Conservation (phyloP, 1,140 invertebrate genomes). For the Harpegnathos saltator region DNA sequence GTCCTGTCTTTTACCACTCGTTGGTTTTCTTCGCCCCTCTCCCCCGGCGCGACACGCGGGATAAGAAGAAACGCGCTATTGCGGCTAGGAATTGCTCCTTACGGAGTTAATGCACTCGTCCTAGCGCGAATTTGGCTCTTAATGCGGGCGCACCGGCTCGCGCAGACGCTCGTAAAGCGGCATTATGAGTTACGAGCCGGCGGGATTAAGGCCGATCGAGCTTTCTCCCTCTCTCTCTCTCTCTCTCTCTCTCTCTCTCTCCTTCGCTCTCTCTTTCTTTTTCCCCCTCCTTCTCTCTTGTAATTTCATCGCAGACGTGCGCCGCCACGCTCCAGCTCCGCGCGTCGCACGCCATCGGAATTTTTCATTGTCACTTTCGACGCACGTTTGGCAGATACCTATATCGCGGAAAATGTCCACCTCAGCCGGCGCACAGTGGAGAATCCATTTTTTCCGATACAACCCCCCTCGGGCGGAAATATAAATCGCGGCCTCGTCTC, state of each 20-base stretch:
- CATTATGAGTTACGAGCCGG: conserved; percentile 79
- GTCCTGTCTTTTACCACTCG: too few species aligned
- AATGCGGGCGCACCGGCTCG: conserved; percentile 60
- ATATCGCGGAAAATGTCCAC: neutral
- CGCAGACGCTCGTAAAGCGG: conserved; percentile 77
- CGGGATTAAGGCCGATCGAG: conserved; percentile 77
- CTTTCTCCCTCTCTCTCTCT: too few species aligned
- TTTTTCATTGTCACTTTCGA: conserved; percentile 45
- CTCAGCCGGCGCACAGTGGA: neutral
- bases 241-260: too few species aligned
- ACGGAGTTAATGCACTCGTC: conserved; percentile 53
- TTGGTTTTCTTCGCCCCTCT: conserved; percentile 1
- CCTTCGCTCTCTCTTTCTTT: too few species aligned
- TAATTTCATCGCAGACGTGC: conserved; percentile 76
- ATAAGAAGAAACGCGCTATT: conserved; percentile 62
- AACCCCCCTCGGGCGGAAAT: neutral
- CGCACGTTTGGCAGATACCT: neutral
- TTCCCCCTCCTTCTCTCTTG: too few species aligned
- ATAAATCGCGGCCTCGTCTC: too few species aligned
- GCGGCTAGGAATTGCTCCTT: conserved; percentile 62
- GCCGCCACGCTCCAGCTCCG: conserved; percentile 65
- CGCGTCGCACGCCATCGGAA: conserved; percentile 18
- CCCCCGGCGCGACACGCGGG: neutral
- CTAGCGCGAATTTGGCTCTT: conserved; percentile 63
- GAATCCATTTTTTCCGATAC: conserved; percentile 2